Percentiles rank a stretch among this genome's conserved stretches.
phyloP scores from a whole-genome alignment of 1,140 invertebrate species.

The Luehdorfia chinensis region DNA sequence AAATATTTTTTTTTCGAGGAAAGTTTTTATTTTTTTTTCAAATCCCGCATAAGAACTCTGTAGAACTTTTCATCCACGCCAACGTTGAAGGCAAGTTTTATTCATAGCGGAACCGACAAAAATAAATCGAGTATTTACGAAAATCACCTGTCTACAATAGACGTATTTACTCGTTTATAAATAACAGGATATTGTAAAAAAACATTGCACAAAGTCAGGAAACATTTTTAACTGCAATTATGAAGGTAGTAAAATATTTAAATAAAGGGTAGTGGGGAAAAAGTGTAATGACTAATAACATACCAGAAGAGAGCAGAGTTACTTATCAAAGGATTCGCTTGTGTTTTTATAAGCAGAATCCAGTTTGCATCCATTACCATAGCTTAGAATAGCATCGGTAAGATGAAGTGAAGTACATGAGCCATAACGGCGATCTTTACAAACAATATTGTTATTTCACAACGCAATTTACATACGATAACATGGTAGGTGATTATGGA shows the following conservation, averaged over 20 bases:
- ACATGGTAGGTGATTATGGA: slow-evolving; percentile 25
- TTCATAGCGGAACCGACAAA: slow-evolving; percentile 6
- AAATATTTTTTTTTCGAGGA: too few relatives aligned
- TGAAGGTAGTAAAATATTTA: too few relatives aligned
- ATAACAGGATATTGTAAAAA: neutral
- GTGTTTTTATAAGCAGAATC: neutral
- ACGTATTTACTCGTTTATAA: neutral
- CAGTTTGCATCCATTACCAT: slow-evolving; percentile 31
- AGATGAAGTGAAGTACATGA: slow-evolving; percentile 35
- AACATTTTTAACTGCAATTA: too few relatives aligned
- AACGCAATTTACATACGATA: slow-evolving; percentile 36
- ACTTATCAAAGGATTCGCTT: too few relatives aligned
- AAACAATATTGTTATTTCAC: slow-evolving; percentile 40
- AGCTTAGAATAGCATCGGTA: slow-evolving; percentile 21
- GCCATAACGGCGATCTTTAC: slow-evolving; percentile 36
- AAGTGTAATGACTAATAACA: too few relatives aligned
- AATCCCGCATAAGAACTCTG: slow-evolving; percentile 28
- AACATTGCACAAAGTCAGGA: too few relatives aligned
- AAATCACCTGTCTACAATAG: slow-evolving; percentile 1
- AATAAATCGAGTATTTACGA: slow-evolving; percentile 1
- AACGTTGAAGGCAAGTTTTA: slow-evolving; percentile 13
- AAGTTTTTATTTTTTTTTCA: too few relatives aligned
- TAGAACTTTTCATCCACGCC: slow-evolving; percentile 30
- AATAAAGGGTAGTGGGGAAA: too few relatives aligned
- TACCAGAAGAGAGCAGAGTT: too few relatives aligned